Percentiles rank a stretch among this genome's conserved stretches.
These are phyloP conservation scores for Apaloderma vittatum DNA, from an alignment of 2,113 vertebrate genomes.

Conservation along the genomic window DNA sequence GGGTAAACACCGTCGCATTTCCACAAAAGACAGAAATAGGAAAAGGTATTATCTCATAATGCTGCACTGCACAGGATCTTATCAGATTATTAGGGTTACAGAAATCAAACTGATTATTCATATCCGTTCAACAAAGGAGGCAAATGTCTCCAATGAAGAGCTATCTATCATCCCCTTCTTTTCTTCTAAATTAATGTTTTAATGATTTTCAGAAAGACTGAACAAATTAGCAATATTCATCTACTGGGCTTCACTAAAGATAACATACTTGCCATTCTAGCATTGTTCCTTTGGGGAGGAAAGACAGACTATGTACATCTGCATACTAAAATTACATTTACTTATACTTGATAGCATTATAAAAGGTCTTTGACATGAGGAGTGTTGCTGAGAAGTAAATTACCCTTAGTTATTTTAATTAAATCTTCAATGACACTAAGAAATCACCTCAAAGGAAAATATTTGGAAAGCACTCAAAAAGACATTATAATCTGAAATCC, in stretches of 20 bases:
- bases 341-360: neutral
- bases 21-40: neutral
- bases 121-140: neutral
- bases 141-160: neutral
- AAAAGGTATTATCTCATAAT: neutral
- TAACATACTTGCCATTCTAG: neutral
- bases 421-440: neutral
- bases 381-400: neutral
- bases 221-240: neutral
- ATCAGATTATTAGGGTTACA: neutral
- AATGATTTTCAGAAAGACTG: neutral
- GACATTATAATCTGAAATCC: neutral
- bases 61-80: neutral
- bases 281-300: neutral
- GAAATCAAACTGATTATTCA: neutral
- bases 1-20: slow-evolving; percentile 44
- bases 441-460: neutral
- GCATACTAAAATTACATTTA: neutral
- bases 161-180: neutral
- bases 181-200: neutral
- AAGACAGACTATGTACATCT: neutral
- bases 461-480: neutral
- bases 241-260: neutral
- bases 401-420: neutral
- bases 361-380: neutral